phyloP scores from a whole-genome alignment of 2,888 invertebrate genomes.

The Eupithecia dodoneata region DNA sequence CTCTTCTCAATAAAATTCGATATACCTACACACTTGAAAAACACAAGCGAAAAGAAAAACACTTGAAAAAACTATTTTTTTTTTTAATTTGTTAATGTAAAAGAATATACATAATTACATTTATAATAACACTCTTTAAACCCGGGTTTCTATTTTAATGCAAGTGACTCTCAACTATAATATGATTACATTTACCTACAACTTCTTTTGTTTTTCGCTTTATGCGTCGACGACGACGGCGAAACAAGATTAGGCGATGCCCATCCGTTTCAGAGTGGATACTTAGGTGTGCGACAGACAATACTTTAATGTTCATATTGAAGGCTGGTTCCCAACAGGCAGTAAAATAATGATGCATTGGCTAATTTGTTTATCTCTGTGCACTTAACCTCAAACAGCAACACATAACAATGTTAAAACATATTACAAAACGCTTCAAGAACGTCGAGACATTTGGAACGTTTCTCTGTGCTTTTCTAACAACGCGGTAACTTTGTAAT shows the following conservation, averaged over 20 bases:
- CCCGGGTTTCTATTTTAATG: too few species aligned
- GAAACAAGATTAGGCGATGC: background rate
- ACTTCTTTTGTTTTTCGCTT: too few species aligned
- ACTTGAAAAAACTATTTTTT: too few species aligned
- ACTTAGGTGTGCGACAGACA: background rate
- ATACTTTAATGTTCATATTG: background rate
- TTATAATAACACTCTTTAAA: too few species aligned
- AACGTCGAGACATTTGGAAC: conserved; percentile 10
- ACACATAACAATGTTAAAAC: background rate
- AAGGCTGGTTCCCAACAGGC: background rate
- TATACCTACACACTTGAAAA: too few species aligned
- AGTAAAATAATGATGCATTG: background rate
- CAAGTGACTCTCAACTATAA: too few species aligned
- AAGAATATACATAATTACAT: too few species aligned
- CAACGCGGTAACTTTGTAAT: conserved; percentile 36
- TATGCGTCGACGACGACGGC: too few species aligned
- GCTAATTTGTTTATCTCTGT: background rate
- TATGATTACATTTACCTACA: too few species aligned
- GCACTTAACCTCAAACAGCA: conserved; percentile 1
- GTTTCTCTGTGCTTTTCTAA: conserved; percentile 36
- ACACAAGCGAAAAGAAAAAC: too few species aligned
- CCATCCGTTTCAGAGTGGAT: background rate
- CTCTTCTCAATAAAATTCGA: too few species aligned
- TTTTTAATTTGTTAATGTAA: too few species aligned
- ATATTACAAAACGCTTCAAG: conserved; percentile 1